These are phyloP conservation scores for Oryzias sinensis DNA, from an alignment of 2,797 vertebrate species.

Conservation along the genomic window DNA sequence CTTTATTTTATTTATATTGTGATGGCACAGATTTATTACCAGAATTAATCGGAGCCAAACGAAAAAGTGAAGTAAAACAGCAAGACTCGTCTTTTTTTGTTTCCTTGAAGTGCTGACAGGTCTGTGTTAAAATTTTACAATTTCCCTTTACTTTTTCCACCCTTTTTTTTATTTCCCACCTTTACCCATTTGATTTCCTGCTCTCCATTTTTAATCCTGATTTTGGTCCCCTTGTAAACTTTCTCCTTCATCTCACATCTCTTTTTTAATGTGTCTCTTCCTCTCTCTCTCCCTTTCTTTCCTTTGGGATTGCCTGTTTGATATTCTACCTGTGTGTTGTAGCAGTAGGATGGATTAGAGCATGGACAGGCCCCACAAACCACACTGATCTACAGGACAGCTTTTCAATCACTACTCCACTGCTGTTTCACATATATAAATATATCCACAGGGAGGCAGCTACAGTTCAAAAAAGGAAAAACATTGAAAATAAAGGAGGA, in stretches of 20 bases:
- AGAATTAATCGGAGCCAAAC: constrained; percentile 91
- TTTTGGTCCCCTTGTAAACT: constrained; percentile 44
- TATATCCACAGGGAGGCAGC: constrained; percentile 53
- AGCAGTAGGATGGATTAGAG: constrained; percentile 85
- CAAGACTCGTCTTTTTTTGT: constrained; percentile 81
- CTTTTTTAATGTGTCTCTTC: constrained; percentile 24
- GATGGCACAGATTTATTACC: constrained; percentile 88
- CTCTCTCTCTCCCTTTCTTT: constrained; percentile 58
- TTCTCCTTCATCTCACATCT: constrained; percentile 28
- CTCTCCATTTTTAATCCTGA: constrained; percentile 34
- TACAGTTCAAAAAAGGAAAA: constrained; percentile 15
- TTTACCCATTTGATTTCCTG: constrained; percentile 24
- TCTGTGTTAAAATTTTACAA: constrained; percentile 35
- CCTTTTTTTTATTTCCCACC: too few species aligned
- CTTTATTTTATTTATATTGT: constrained; percentile 75
- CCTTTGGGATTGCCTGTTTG: constrained; percentile 83
- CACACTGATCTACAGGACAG: constrained; percentile 81
- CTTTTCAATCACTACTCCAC: constrained; percentile 82
- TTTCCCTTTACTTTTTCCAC: constrained; percentile 2
- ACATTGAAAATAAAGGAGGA: constrained; percentile 39
- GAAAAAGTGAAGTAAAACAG: constrained; percentile 86
- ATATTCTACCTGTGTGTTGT: constrained; percentile 79
- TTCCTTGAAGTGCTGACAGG: constrained; percentile 23
- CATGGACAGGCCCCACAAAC: constrained; percentile 84
- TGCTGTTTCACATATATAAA: constrained; percentile 83